Evolutionary conservation across 2,888 invertebrate species (phyloP).

Genomic region (Parnassius apollo): DNA sequence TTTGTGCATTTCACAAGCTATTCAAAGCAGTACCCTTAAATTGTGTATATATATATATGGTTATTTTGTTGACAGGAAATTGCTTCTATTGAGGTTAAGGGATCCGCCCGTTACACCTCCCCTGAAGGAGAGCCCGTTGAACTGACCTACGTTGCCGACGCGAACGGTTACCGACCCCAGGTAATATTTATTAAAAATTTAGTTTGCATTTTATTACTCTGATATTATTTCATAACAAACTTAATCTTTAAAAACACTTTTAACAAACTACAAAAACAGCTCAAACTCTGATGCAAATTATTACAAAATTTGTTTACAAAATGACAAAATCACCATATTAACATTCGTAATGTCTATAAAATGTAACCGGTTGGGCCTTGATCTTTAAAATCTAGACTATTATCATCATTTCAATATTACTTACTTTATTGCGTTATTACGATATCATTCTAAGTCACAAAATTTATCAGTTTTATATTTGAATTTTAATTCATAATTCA

Average conservation of each 20-base stretch:
- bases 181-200: constrained; percentile 33
- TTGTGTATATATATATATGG: too few relatives aligned
- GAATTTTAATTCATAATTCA: constrained; percentile 4
- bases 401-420: constrained; percentile 16
- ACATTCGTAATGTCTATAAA: background rate
- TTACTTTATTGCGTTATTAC: background rate
- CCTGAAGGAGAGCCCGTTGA: constrained; percentile 75
- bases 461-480: background rate
- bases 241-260: too few relatives aligned
- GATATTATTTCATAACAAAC: too few relatives aligned
- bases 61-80: constrained; percentile 35
- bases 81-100: constrained; percentile 62
- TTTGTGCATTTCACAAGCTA: too few relatives aligned
- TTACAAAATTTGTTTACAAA: too few relatives aligned
- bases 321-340: too few relatives aligned
- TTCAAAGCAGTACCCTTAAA: too few relatives aligned
- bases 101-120: constrained; percentile 70
- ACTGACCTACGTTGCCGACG: constrained; percentile 74
- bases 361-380: constrained; percentile 28
- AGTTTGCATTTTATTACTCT: too few relatives aligned
- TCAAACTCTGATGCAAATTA: too few relatives aligned
- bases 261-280: too few relatives aligned
- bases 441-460: constrained; percentile 5
- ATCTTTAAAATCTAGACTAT: constrained; percentile 32
- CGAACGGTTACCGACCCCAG: constrained; percentile 68